These are phyloP conservation scores for Patella vulgata DNA, from an alignment of 1,140 invertebrate species.

Conservation along the genomic window DNA sequence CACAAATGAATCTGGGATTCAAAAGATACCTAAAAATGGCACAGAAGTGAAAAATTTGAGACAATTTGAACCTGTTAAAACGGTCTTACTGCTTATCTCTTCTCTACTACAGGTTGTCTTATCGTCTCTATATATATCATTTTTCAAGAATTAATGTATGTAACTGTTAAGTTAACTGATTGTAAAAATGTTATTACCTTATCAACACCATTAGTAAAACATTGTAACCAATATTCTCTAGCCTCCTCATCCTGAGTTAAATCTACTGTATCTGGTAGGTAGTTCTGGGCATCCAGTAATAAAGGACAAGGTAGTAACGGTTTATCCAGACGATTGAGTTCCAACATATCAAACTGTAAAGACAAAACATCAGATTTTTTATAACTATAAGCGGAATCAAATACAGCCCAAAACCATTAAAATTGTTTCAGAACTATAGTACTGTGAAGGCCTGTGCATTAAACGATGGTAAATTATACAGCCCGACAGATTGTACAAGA, in stretches of 20 bases:
- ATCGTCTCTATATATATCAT: too few relatives aligned
- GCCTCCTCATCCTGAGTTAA: slow-evolving; percentile 86
- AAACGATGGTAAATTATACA: neutral
- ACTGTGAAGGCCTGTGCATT: neutral
- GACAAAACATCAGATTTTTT: too few relatives aligned
- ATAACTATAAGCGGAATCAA: neutral
- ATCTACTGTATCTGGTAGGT: slow-evolving; percentile 90
- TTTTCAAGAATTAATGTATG: too few relatives aligned
- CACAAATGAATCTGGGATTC: too few relatives aligned
- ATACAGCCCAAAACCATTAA: neutral
- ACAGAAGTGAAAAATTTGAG: too few relatives aligned
- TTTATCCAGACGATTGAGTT: slow-evolving; percentile 76
- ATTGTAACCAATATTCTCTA: slow-evolving; percentile 91
- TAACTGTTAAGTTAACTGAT: too few relatives aligned
- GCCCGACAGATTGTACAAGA: too few relatives aligned
- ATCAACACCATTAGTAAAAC: slow-evolving; percentile 81
- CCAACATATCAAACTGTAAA: slow-evolving; percentile 72
- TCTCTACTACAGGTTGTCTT: too few relatives aligned
- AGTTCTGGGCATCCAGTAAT: slow-evolving; percentile 73
- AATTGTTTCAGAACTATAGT: neutral
- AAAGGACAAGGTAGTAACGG: slow-evolving; percentile 73
- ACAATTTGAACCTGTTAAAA: too few relatives aligned
- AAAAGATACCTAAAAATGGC: too few relatives aligned
- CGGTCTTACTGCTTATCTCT: too few relatives aligned
- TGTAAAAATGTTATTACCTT: slow-evolving; percentile 67